Conservation (phyloP, 2,797 vertebrate genomes). For the Sebastes trivittatus region DNA sequence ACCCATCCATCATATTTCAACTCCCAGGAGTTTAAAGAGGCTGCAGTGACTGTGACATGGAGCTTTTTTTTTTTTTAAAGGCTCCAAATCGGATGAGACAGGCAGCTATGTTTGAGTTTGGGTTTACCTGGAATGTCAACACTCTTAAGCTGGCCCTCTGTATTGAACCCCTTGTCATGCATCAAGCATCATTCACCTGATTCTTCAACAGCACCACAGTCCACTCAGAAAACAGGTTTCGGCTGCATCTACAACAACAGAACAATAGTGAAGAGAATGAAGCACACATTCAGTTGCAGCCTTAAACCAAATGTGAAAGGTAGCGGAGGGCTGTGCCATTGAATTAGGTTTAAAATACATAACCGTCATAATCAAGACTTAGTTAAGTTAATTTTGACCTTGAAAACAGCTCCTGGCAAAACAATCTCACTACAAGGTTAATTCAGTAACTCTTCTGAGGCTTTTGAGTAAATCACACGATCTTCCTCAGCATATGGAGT, state of each 20-base stretch:
- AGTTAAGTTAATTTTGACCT: not conserved
- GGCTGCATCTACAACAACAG: not conserved
- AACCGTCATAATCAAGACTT: not conserved
- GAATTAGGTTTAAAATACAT: not conserved
- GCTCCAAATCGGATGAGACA: conserved; percentile 34
- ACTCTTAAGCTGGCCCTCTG: conserved; percentile 31
- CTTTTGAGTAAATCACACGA: not conserved
- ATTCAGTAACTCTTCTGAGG: not conserved
- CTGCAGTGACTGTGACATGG: not conserved
- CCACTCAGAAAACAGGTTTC: conserved; percentile 11
- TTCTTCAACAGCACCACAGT: not conserved
- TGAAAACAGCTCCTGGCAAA: not conserved
- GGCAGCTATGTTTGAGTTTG: conserved; percentile 52
- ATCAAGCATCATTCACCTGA: conserved; percentile 5
- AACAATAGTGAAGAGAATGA: not conserved
- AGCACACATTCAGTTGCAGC: not conserved
- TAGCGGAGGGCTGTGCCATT: not conserved
- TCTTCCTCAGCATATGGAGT: not conserved
- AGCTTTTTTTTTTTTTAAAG: conserved; percentile 32
- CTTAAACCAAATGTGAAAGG: not conserved
- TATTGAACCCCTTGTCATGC: conserved; percentile 37
- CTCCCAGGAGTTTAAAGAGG: conserved; percentile 6
- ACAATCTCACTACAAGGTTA: not conserved
- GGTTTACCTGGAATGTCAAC: conserved; percentile 58
- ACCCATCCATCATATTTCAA: conserved; percentile 15